Evolutionary conservation across 2,797 vertebrate genomes (phyloP).

Genomic region (Rousettus madagascariensis): DNA sequence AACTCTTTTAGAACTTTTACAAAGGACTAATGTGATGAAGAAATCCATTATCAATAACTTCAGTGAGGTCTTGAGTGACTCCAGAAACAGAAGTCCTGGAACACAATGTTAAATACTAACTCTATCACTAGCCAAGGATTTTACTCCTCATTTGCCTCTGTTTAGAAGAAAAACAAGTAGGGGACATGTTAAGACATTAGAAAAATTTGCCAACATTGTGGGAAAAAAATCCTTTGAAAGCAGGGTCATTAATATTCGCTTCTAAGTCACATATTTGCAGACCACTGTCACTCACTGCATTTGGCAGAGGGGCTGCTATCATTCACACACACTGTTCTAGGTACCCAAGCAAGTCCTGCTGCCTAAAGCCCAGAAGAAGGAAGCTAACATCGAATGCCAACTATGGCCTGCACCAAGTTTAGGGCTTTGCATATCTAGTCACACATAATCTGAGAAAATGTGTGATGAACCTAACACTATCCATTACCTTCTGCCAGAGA

Average conservation of each 20-base stretch:
- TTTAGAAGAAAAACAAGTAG: constrained; percentile 28
- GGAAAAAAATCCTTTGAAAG: background rate
- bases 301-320: background rate
- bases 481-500: background rate
- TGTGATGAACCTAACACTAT: background rate
- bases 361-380: background rate
- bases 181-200: background rate
- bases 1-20: constrained; percentile 28
- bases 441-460: background rate
- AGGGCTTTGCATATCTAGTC: background rate
- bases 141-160: background rate
- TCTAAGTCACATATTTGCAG: background rate
- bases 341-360: background rate
- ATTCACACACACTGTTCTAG: background rate
- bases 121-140: background rate
- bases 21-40: constrained; percentile 10
- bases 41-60: constrained; percentile 27
- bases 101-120: constrained; percentile 14
- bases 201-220: background rate
- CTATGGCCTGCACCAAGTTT: background rate
- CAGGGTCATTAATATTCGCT: background rate
- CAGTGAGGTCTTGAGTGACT: background rate
- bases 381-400: background rate
- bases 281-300: background rate
- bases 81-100: background rate